Evolutionary conservation across 2,888 invertebrate genomes (phyloP), one percentile per base, ranked within the genome.

Genomic region (Aethes cnicana): DNA sequence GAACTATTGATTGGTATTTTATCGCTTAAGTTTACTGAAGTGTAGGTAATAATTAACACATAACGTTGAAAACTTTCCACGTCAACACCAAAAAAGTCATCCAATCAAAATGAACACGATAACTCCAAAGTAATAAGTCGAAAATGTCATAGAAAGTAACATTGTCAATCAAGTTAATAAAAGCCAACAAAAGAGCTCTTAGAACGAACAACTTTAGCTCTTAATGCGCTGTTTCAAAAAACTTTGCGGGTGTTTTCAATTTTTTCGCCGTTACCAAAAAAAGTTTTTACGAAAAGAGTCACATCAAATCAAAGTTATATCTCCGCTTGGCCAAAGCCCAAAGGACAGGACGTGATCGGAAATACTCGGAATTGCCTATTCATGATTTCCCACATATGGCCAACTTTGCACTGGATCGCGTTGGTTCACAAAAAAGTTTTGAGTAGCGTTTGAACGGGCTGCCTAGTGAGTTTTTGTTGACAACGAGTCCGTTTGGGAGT

Each of bases 291-390:
- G 55, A 61, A 58, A 55, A 63, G 55, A 56, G 65, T 62, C 61
- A 54, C 60, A 66, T 68, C 60, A 64, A 72, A 76, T 68, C 62
- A 66, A 71, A 76, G 69, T 80, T 79, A 76, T 69, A 56, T 52
- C 61, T 59, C 66, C 60, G 66, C 67, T 79, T 83, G 81, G 80
- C 76, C 65, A 64, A 63, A 63, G 60, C 78, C 83, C 82, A 80
- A 77, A 71, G 73, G 72, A 67, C 52, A 57, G 58, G 59, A 81
- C 83, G 84, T 85, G 84, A 79, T 76, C 77, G 72, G 78, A 80
- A 81, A 81, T 77, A 71, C 69, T 74, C 59, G 59, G 66, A 74
- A 83, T 81, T 81, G 83, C 79, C 82, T 83, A 79, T 84, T 83
- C 85, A 81, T 78, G 74, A 67, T 65, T 69, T 59, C 65, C 57